A percentile compares a stretch with the other conserved stretches of the same genome.
phyloP scores from a whole-genome alignment of 2,797 vertebrate species.

The Liparis tanakae region DNA sequence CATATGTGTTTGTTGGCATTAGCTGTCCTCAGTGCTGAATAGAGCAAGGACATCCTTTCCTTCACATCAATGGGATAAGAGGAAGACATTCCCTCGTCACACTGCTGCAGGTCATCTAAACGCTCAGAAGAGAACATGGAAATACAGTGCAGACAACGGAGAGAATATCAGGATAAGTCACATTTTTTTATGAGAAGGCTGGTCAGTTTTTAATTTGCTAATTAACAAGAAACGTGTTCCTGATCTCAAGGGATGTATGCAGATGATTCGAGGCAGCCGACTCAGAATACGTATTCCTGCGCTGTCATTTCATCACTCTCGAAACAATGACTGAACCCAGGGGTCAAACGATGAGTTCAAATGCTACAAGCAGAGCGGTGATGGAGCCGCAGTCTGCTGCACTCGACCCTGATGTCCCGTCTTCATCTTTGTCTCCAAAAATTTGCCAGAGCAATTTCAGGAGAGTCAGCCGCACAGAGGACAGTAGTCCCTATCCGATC shows the following conservation, averaged over 20 bases:
- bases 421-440: conserved; percentile 40
- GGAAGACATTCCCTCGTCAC: conserved; percentile 53
- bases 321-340: conserved; percentile 37
- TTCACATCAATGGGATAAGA: conserved; percentile 65
- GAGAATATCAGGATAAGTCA: conserved; percentile 48
- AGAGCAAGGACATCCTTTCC: conserved; percentile 70
- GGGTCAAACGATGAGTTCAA: conserved; percentile 52
- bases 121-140: conserved; percentile 36
- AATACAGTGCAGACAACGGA: conserved; percentile 33
- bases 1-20: conserved; percentile 78
- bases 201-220: conserved; percentile 32
- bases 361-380: conserved; percentile 17
- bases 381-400: conserved; percentile 52
- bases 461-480: conserved; percentile 85
- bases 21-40: conserved; percentile 71
- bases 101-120: conserved; percentile 53
- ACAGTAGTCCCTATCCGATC: conserved; percentile 84
- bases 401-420: conserved; percentile 15
- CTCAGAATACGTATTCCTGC: conserved; percentile 17
- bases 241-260: conserved; percentile 21
- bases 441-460: conserved; percentile 83
- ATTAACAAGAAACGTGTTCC: conserved; percentile 31
- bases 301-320: conserved; percentile 29
- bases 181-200: conserved; percentile 56
- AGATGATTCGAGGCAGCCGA: conserved; percentile 34